Evolutionary conservation across 1,140 invertebrate species (phyloP), one percentile per base, ranked within the genome.

Genomic region (Drosophila littoralis): DNA sequence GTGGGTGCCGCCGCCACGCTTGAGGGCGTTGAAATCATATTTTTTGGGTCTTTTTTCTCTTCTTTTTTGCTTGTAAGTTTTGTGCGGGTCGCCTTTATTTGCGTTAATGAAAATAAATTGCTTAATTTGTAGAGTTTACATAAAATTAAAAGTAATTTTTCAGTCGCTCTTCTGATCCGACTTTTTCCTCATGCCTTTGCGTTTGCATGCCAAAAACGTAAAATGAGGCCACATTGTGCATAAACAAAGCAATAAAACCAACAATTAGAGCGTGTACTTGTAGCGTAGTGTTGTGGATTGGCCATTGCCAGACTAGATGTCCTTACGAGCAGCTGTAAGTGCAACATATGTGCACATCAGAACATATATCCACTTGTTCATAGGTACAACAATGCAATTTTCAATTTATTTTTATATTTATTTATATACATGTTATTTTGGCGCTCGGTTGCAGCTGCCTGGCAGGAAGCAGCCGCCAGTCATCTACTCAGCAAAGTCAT

Each of bases 91-190:
- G 57, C 50, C 46, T 82, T 83, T 84, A 68, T 84, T 69, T 55
- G 67, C 65, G 57, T 80, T 85, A 81, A 85, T 85, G 81, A 85
- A 85, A 85, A 85, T 85, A 85, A 85, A 85, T 85, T 85, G 77
- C 82, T 86, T 85, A 85, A 85, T 84, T 80, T 85, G 81, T 83
- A 76, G 60, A 73, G 80, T 76, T 79, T 75, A 74, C 71, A 75
- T 63, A 65, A 61, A 79, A 79, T 71, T 79, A 45, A 68, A 79
- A 78, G 61, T 79, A 70, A 75, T 75, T 75, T 77, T 54, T 33
- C n/a, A 50, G 10, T 17, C 12, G 17, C 51, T 43, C 12, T 48
- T n/a, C 15, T 40, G 22, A 32, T 40, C 12, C 38, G 13, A n/a
- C 45, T 58, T 6, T 7, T 54, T 42, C 45, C 17, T 38, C 0